Evolutionary conservation across 2,888 invertebrate species (phyloP), one percentile per base, ranked within the genome.

Genomic region (Nemotelus nigrinus): DNA sequence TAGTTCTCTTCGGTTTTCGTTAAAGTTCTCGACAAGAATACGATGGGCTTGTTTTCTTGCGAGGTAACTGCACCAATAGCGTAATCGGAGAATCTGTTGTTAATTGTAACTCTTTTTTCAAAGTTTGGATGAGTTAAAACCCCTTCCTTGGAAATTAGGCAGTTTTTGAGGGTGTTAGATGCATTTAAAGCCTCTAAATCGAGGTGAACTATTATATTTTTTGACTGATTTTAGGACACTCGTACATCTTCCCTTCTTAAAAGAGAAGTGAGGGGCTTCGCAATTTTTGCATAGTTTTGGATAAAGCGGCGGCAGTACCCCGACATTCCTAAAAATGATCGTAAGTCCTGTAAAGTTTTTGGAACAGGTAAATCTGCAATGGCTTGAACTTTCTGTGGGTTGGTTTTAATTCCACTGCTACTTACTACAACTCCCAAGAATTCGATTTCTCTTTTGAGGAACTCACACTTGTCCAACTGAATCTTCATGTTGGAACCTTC

Each of bases 381-480:
- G 44, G n/a, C 50, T 47, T 67, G 47, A 3, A 67, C 50, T n/a
- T 44, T 67, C 10, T 67, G n/a, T 45, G 47, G 81, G 65, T 83
- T 81, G 4, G 83, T 83, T 76, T 80, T 81, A 6, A 82, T 80
- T 8, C 82, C 83, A 0, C 82, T 81, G 4, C 77, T 78, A 2
- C 80, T 80, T n/a, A 81, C 79, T 1, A 84, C 68, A 72, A 84
- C 84, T 4, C 85, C 84, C 41, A 86, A 79, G 77, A 82, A 57
- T 10, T 57, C 57, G 5, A 57, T 57, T 57, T 57, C 57, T 57
- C 57, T 57, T 10, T 57, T 57, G 25, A 57, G 53, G 53, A 50
- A 6, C 10, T 57, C 57, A 10, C 10, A 57, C 10, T 8, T 57
- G 57, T 57, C 57, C 57, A 57, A 57, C 57, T 57, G 10, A 3